These are phyloP conservation scores for Sigmodon hispidus DNA, from an alignment of 2,113 vertebrate species.

Conservation along the genomic window DNA sequence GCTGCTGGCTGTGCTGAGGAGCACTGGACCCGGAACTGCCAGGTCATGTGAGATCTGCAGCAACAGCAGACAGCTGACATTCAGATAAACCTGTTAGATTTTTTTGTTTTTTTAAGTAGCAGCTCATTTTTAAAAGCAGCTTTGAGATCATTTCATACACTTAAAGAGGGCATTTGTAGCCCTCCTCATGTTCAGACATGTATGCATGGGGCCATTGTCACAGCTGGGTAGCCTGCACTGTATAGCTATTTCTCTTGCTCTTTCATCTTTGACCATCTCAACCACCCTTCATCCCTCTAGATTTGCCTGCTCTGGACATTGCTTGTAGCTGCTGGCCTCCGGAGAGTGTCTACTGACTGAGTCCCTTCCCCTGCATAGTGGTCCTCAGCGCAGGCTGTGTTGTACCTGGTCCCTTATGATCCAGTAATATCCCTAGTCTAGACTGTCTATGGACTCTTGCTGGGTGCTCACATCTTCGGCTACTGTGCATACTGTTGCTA, in stretches of 20 bases:
- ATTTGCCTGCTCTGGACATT: not conserved
- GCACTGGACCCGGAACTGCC: not conserved
- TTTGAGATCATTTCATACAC: not conserved
- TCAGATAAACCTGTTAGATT: not conserved
- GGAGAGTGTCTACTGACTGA: not conserved
- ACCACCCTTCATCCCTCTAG: not conserved
- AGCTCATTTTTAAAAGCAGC: conserved; percentile 2
- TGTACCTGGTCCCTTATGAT: not conserved
- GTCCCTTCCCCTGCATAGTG: not conserved
- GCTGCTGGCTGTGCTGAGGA: not conserved
- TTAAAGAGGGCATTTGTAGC: not conserved
- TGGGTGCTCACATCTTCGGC: not conserved
- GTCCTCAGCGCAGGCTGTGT: not conserved
- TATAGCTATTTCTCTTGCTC: too few relatives aligned
- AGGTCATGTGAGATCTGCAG: not conserved
- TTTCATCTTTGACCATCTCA: too few relatives aligned
- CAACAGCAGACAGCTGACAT: conserved; percentile 29
- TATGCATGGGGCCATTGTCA: accelerated
- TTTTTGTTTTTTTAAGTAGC: not conserved
- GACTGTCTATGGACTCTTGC: not conserved
- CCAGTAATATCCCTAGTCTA: not conserved
- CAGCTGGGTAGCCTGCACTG: not conserved
- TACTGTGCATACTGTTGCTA: not conserved
- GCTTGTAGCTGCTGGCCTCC: accelerated
- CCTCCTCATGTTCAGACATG: not conserved